Percentiles rank a stretch among this genome's conserved stretches.
Conservation (phyloP, 2,797 vertebrate species). For the Hoplostethus mediterraneus region DNA sequence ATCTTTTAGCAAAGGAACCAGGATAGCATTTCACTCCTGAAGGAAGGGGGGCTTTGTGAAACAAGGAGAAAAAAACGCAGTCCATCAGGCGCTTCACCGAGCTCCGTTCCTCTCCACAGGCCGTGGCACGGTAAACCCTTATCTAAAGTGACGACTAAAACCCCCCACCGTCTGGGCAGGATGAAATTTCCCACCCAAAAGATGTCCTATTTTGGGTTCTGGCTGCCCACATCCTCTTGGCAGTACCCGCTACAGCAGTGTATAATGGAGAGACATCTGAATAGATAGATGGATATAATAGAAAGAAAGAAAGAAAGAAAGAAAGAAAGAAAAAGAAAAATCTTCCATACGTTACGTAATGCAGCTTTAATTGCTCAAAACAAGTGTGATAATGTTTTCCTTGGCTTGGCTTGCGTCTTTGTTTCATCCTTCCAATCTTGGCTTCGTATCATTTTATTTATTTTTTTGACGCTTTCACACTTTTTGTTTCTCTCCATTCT, state of each 20-base stretch:
- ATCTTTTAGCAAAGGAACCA: conserved; percentile 2
- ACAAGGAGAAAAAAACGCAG: neutral
- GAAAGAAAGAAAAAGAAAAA: neutral
- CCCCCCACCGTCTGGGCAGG: conserved; percentile 24
- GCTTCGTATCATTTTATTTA: conserved; percentile 9
- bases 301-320: neutral
- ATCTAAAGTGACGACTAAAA: conserved; percentile 49
- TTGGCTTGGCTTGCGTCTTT: conserved; percentile 33
- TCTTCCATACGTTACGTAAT: neutral
- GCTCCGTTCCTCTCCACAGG: conserved; percentile 35
- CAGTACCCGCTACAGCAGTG: neutral
- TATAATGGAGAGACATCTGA: neutral
- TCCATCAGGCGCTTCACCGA: conserved; percentile 9
- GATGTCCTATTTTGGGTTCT: conserved; percentile 8
- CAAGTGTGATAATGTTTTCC: conserved; percentile 37
- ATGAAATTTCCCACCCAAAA: conserved; percentile 15
- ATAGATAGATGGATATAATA: neutral
- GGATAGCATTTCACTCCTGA: conserved; percentile 5
- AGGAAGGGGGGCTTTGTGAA: conserved; percentile 10
- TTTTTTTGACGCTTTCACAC: conserved; percentile 3
- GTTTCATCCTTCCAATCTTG: conserved; percentile 30
- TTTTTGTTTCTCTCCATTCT: conserved; percentile 1
- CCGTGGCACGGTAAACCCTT: conserved; percentile 48
- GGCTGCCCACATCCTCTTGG: neutral
- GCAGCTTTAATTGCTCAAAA: conserved; percentile 23